Evolutionary conservation across 2,113 vertebrate genomes (phyloP).

Genomic region (Chrysochloris asiatica): DNA sequence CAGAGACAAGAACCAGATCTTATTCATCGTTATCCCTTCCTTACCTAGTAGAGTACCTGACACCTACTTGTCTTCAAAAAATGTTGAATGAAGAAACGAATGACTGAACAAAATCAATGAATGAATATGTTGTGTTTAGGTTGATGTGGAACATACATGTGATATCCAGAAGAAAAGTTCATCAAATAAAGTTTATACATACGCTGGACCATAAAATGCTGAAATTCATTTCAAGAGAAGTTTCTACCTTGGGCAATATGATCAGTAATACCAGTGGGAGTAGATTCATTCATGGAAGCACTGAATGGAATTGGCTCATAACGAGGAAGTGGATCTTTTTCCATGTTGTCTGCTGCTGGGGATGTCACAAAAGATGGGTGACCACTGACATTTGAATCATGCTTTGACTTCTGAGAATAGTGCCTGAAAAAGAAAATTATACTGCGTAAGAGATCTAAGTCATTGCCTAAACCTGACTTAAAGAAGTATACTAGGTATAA

Average conservation of each 20-base stretch:
- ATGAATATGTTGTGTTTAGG: conserved; percentile 42
- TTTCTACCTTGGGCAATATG: conserved; percentile 83
- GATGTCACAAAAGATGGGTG: conserved; percentile 76
- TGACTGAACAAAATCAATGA: background rate
- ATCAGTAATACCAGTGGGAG: conserved; percentile 87
- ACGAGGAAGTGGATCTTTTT: conserved; percentile 78
- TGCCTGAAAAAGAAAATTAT: conserved; percentile 81
- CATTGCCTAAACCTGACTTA: background rate
- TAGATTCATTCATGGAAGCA: conserved; percentile 88
- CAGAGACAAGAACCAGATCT: background rate
- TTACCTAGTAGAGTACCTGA: conserved; percentile 6
- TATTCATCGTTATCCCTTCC: conserved; percentile 10
- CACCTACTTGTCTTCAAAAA: background rate
- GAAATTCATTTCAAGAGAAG: conserved; percentile 76
- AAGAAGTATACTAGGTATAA: background rate
- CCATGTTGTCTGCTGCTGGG: conserved; percentile 78
- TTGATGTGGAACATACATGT: conserved; percentile 43
- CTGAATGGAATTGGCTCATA: conserved; percentile 87
- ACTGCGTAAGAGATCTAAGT: conserved; percentile 36
- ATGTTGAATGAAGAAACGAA: background rate
- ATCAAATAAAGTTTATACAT: conserved; percentile 80
- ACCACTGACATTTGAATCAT: conserved; percentile 74
- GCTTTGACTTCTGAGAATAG: conserved; percentile 82
- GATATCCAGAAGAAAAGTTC: conserved; percentile 70
- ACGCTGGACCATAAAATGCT: conserved; percentile 66